Conservation (phyloP, 2,113 vertebrate genomes). For the Rhynchopsitta pachyrhyncha region DNA sequence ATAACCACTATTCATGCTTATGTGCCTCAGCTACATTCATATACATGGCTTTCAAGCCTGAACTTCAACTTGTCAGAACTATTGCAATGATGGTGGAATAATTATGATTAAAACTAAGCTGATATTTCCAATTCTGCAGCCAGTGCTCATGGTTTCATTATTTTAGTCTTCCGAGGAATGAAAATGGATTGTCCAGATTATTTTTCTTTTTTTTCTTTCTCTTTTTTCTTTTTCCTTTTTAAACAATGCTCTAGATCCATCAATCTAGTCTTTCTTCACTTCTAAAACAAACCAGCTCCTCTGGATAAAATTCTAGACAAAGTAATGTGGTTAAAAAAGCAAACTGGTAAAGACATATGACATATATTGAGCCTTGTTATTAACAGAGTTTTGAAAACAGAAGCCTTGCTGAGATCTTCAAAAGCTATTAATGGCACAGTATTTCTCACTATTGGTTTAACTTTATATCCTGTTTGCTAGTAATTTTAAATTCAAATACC, state of each 20-base stretch:
- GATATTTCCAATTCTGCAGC: conserved; percentile 9
- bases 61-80: neutral
- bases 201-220: neutral
- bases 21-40: neutral
- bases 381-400: neutral
- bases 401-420: neutral
- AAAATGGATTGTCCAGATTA: conserved; percentile 39
- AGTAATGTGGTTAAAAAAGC: neutral
- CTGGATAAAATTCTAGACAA: neutral
- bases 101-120: conserved; percentile 19
- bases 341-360: neutral
- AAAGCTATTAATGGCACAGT: neutral
- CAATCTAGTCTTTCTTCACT: neutral
- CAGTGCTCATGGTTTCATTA: conserved; percentile 17
- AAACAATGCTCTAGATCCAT: neutral
- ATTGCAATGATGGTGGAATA: neutral
- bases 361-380: neutral
- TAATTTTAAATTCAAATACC: neutral
- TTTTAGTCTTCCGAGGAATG: conserved; percentile 11
- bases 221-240: neutral
- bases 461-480: neutral
- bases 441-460: neutral
- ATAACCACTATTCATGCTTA: neutral
- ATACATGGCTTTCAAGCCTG: neutral
- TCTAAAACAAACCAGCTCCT: neutral